Evolutionary conservation across 2,797 vertebrate genomes (phyloP), one percentile per base, ranked within the genome.

Genomic region (Astyanax mexicanus): DNA sequence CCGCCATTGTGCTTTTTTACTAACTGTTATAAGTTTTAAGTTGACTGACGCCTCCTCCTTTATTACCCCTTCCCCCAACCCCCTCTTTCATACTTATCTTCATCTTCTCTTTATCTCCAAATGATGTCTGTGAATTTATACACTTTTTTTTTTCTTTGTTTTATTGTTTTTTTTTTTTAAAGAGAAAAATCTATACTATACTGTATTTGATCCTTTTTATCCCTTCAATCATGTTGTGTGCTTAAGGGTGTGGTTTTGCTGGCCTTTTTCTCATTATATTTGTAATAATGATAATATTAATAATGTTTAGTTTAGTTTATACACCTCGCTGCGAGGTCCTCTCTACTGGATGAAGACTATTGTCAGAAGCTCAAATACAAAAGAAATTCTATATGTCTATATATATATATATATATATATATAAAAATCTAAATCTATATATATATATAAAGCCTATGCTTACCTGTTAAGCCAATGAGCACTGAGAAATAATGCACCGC

Each of bases 271-370:
- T 87, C 60, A n/a, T n/a, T n/a, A n/a, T n/a, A n/a, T 72, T 74
- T 66, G 58, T 32, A 55, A 67, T 77, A 69, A 42, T 37, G 32
- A n/a, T n/a, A n/a, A n/a, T n/a, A n/a, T n/a, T n/a, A 32, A 32
- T 32, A 32, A 32, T 32, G 5, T 68, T 78, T 79, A 49, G 74
- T 72, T n/a, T n/a, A n/a, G n/a, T n/a, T n/a, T 92, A 54, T 91
- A 90, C 93, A 91, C 88, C 90, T 93, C 80, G 85, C 74, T 90
- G 88, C 94, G 93, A 93, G 91, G 93, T 93, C 89, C 92, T 87
- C 88, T 93, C 92, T 95, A 94, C 93, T 95, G 93, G 91, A 95
- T 94, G 72, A 92, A 91, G 94, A 97, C 94, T 96, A 94, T 97
- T 96, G 95, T 95, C 89, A 93, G 89, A 95, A 93, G 92, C 91